Conservation (phyloP, 35 echinoderm and acorn worm species). For the Ptychodera flava region DNA sequence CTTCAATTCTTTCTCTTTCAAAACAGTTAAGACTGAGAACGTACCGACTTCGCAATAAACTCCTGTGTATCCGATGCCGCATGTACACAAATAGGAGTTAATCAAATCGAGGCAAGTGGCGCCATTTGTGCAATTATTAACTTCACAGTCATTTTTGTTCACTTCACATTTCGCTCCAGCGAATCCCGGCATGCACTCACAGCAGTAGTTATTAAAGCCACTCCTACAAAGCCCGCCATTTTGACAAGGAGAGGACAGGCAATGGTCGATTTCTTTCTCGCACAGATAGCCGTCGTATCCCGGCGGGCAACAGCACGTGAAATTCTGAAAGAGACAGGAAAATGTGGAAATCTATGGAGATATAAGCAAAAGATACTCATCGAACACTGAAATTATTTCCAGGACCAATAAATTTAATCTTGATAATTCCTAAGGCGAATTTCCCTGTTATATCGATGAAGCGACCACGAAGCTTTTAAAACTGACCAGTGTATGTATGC, state of each 20-base stretch:
- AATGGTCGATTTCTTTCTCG: slow-evolving; percentile 36
- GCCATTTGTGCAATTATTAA: slow-evolving; percentile 27
- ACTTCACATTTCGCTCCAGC: slow-evolving; percentile 34
- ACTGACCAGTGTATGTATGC: neutral
- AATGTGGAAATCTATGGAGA: too few species aligned
- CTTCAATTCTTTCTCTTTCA: neutral
- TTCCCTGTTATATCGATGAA: too few species aligned
- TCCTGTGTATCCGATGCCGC: slow-evolving; percentile 33
- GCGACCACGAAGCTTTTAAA: neutral
- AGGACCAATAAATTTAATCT: neutral
- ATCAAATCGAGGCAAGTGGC: slow-evolving; percentile 46
- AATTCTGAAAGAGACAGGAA: slow-evolving; percentile 31
- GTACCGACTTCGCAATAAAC: slow-evolving; percentile 51
- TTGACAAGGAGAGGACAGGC: slow-evolving; percentile 36
- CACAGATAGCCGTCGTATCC: slow-evolving; percentile 47
- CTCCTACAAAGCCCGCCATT: slow-evolving; percentile 29
- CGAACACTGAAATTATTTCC: too few species aligned
- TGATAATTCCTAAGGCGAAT: neutral
- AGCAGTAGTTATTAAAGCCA: slow-evolving; percentile 6
- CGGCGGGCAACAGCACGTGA: slow-evolving; percentile 49
- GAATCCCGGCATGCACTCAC: slow-evolving; percentile 36
- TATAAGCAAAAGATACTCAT: too few species aligned
- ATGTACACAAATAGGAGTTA: slow-evolving; percentile 14
- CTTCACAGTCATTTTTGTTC: slow-evolving; percentile 43
- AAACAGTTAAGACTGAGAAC: neutral